Evolutionary conservation across 1,140 invertebrate genomes (phyloP), one percentile per base, ranked within the genome.

Genomic region (Aricia agestis): DNA sequence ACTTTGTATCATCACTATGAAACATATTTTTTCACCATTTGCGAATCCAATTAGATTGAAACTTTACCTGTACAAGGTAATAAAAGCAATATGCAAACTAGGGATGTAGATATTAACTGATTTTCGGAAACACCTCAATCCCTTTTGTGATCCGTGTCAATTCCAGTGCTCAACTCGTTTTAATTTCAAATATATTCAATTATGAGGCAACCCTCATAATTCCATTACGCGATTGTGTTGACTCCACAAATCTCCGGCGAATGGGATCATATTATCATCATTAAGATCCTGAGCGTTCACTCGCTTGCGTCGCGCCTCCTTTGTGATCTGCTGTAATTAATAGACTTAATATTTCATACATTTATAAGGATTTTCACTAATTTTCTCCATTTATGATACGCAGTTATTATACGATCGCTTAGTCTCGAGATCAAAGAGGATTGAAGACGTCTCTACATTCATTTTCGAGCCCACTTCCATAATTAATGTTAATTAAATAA

Each of bases 251-350:
- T 79, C 78, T 76, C 73, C 68, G 42, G 74, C 72, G 77, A 81
- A 81, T 77, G 69, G 67, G 78, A 81, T 84, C 76, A 83, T 73
- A 82, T 71, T 73, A 82, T 70, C 72, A 83, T 82, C 79, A 85
- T 85, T 85, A 84, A 79, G 82, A 81, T 77, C 74, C 71, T 76
- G 67, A 80, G 75, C 72, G 72, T 65, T 76, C 68, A 76, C 71
- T 66, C 75, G 83, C 82, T 84, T 84, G 82, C 75, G 72, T 36
- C 52, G 76, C 77, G 75, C 74, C 61, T 79, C 82, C 79, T 86
- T 84, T 83, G 82, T 84, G 77, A 83, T 82, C 74, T 78, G 58
- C 59, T 72, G 70, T 86, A 82, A 84, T 84, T 84, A 86, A 86
- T 85, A 78, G 75, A 76, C 78, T 79, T 83, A 79, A 82, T 83